Evolutionary conservation across 2,113 vertebrate species (phyloP), one percentile per base, ranked within the genome.

Genomic region (Eira barbara): DNA sequence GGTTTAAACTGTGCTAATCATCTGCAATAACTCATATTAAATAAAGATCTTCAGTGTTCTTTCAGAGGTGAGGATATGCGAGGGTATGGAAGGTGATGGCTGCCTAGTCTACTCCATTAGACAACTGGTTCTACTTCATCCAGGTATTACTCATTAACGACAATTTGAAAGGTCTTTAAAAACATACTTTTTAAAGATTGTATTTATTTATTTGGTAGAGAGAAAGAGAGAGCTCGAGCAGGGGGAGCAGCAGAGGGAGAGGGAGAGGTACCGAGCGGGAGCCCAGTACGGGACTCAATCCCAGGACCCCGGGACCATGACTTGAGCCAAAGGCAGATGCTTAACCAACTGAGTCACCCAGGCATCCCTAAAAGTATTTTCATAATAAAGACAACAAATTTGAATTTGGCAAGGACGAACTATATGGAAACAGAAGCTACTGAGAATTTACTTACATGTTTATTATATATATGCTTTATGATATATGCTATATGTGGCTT

Each of bases 371-470:
- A 59, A 94, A 80, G 39, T n/a, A n/a, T 36, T 85, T 89, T 76
- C 34, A 34, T 82, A 92, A 67, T 65, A 89, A 82, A 63, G 25
- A 76, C 34, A 65, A 59, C 87, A 74, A 69, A 55, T 18, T 82
- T 94, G 84, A 76, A 82, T 73, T 65, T 92, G 21, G 45, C 20
- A 88, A 93, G 34, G 15, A 93, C 31, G 21, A 92, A 78, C 11
- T 61, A 34, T 34, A 79, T 69, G 29, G 69, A 67, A 94, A 95
- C 90, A 49, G 36, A 39, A 95, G 79, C 1, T 52, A 69, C 89
- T 95, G 79, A 94, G 34, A 90, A 74, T 63, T 73, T 96, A 27
- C 21, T 95, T 80, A 69, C 5, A 39, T 88, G 55, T 74, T 92
- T 90, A 57, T 73, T 59, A 25, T 10, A 78, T 42, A 25, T 69